Conservation (phyloP, 2,797 vertebrate genomes). For the Myripristis murdjan region DNA sequence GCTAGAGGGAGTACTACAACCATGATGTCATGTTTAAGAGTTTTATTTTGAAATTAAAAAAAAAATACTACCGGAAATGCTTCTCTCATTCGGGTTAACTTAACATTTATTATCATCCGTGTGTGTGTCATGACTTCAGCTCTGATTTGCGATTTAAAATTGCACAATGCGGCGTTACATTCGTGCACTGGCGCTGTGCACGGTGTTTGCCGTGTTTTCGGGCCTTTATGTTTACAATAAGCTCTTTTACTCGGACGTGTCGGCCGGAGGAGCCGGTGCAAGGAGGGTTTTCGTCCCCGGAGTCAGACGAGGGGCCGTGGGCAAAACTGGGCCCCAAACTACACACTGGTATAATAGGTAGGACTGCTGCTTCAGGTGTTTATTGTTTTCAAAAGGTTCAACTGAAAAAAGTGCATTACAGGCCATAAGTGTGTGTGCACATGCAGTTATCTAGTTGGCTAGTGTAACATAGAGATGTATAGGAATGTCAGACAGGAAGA, state of each 20-base stretch:
- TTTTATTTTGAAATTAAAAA: constrained; percentile 68
- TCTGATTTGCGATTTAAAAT: constrained; percentile 43
- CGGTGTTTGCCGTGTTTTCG: constrained; percentile 89
- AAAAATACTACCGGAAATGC: constrained; percentile 52
- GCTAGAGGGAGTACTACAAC: constrained; percentile 31
- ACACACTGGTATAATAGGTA: constrained; percentile 74
- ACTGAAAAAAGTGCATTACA: fast-evolving
- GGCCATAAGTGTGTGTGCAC: fast-evolving
- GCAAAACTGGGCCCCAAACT: constrained; percentile 61
- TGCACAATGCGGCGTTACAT: constrained; percentile 88
- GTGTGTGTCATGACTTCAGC: constrained; percentile 72
- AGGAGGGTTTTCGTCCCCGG: constrained; percentile 59
- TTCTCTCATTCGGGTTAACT: not conserved
- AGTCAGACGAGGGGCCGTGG: constrained; percentile 67
- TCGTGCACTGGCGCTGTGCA: constrained; percentile 87
- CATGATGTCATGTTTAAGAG: not conserved
- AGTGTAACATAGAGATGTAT: constrained; percentile 9
- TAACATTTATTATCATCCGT: constrained; percentile 14
- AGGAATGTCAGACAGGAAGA: constrained; percentile 39
- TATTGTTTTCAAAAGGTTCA: fast-evolving
- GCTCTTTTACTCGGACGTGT: constrained; percentile 79
- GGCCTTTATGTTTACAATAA: constrained; percentile 89
- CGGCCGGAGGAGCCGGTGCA: constrained; percentile 45
- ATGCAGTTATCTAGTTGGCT: not conserved
- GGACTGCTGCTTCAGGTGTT: not conserved